A percentile compares a stretch with the other conserved stretches of the same genome.
Conservation (phyloP, 2,113 vertebrate species). For the Leptosomus discolor region DNA sequence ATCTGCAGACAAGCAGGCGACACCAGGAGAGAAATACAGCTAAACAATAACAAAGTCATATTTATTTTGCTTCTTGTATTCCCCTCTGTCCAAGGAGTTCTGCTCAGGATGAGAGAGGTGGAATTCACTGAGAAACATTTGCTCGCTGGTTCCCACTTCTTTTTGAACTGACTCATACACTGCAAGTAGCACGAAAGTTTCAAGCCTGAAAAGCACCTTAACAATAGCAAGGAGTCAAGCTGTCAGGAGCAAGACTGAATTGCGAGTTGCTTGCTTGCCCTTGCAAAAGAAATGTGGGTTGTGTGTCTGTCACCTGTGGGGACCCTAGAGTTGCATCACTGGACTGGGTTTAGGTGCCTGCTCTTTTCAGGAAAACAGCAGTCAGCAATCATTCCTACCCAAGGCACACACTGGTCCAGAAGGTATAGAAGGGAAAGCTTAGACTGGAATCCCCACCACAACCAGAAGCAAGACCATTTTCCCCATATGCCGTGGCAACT, state of each 20-base stretch:
- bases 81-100: neutral
- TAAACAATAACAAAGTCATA: neutral
- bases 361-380: neutral
- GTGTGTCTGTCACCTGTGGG: fast-evolving
- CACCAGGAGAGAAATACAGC: neutral
- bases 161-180: neutral
- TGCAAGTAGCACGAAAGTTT: neutral
- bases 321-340: neutral
- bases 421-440: neutral
- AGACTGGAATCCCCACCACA: neutral
- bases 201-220: neutral
- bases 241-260: neutral
- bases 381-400: neutral
- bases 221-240: neutral
- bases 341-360: neutral
- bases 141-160: neutral
- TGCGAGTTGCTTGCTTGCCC: neutral
- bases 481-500: fast-evolving
- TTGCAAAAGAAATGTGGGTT: neutral
- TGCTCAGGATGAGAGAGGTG: neutral
- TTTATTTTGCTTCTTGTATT: neutral
- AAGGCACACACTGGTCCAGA: neutral
- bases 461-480: neutral
- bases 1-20: neutral
- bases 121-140: neutral